Conservation (phyloP, 23 tunicate species). For the Phallusia fumigata region DNA sequence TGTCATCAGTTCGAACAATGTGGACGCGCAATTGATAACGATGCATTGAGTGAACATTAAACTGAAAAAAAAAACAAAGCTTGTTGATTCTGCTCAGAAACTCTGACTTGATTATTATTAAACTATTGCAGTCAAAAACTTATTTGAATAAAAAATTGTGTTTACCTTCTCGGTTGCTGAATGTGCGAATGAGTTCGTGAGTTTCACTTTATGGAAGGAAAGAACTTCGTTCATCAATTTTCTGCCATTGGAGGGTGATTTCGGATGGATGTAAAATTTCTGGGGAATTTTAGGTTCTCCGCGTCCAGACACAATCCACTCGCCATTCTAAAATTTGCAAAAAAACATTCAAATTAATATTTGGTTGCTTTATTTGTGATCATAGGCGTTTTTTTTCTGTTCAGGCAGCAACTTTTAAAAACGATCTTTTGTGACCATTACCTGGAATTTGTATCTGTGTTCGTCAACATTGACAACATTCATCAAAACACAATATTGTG, state of each 20-base stretch:
- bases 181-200: conserved; percentile 47
- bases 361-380: too few species aligned
- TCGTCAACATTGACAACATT: conserved; percentile 37
- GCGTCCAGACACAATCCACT: conserved; percentile 53
- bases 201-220: conserved; percentile 60
- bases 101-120: not conserved
- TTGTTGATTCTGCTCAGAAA: too few species aligned
- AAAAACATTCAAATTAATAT: not conserved
- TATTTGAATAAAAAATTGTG: not conserved
- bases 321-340: conserved; percentile 44
- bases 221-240: conserved; percentile 45
- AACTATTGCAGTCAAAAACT: not conserved
- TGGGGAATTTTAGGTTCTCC: conserved; percentile 62
- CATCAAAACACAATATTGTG: conserved; percentile 60
- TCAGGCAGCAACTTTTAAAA: not conserved
- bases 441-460: conserved; percentile 61
- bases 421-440: not conserved
- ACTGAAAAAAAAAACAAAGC: not conserved
- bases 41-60: conserved; percentile 59
- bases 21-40: conserved; percentile 53
- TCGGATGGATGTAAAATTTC: conserved; percentile 52
- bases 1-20: conserved; percentile 45
- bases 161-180: conserved; percentile 62
- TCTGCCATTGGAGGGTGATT: conserved; percentile 51
- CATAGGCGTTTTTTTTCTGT: too few species aligned